Evolutionary conservation across 2,888 invertebrate genomes (phyloP), one percentile per base, ranked within the genome.

Genomic region (Lithophane semibrunnea): DNA sequence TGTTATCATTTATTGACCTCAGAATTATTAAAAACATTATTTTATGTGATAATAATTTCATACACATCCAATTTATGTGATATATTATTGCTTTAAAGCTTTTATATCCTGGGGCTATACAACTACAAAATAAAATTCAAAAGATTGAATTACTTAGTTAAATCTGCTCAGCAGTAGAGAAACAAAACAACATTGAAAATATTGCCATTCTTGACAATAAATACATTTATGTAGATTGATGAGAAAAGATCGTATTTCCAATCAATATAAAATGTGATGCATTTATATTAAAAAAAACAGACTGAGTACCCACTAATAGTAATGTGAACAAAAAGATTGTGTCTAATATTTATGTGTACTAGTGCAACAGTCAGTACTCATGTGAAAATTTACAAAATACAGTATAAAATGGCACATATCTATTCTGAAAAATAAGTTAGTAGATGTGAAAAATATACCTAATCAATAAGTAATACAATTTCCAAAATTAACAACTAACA

Each of bases 381-480:
- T 67, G 78, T 84, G 84, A 87, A 87, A 84, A 82, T 85, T 75
- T 81, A 88, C 84, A 84, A 90, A 88, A 87, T 91, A 91, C 89
- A 90, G 88, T 90, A 84, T 88, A 90, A 92, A 95, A 96, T 96
- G 96, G 96, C 96, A 96, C 96, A 91, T 90, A 87, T 92, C 92
- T 94, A 93, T 91, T 92, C 90, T 89, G 92, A 93, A 91, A 93
- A 93, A 92, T 92, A 93, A 92, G 90, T 95, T 92, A 94, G 90
- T 93, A 90, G 88, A 88, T 86, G 89, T 90, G 89, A 88, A 90
- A 92, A 87, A 88, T 89, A 90, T 85, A 78, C 78, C 83, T 88
- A 90, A 85, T 84, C 56, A 72, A 81, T 87, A 87, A 88, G 82
- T 90, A 90, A 89, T 89, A 91, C 89, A 88, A 90, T 88, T 91